Conservation (phyloP, 2,888 invertebrate species). For the Hydriomena furcata region DNA sequence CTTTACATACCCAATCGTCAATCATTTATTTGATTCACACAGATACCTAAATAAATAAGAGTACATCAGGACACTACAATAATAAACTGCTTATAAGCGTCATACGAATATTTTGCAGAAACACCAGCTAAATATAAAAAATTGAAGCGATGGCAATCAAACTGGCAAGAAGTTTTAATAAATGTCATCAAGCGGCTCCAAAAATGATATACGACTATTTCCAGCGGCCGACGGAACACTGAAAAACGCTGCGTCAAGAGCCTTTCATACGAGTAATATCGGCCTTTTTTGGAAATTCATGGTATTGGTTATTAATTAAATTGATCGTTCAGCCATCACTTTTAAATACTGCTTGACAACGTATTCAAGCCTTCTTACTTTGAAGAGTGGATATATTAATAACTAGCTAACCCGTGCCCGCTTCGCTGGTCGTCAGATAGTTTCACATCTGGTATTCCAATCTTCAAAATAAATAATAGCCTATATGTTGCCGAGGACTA, state of each 20-base stretch:
- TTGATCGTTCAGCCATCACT: slow-evolving; percentile 37
- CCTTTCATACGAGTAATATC: slow-evolving; percentile 58
- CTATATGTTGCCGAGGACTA: too few species aligned
- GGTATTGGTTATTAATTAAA: slow-evolving; percentile 46
- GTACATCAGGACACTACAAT: too few species aligned
- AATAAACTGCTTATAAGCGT: too few species aligned
- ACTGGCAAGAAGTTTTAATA: slow-evolving; percentile 62
- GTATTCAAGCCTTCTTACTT: background rate
- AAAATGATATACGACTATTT: slow-evolving; percentile 65
- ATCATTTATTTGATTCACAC: too few species aligned
- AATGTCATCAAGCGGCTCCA: slow-evolving; percentile 59
- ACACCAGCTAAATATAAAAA: slow-evolving; percentile 18
- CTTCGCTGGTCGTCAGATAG: too few species aligned
- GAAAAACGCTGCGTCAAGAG: slow-evolving; percentile 64
- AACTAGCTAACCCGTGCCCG: too few species aligned
- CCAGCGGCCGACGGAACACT: slow-evolving; percentile 48
- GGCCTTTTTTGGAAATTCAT: slow-evolving; percentile 57
- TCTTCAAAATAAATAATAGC: too few species aligned
- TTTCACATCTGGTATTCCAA: too few species aligned
- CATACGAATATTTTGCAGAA: too few species aligned
- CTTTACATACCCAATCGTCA: too few species aligned
- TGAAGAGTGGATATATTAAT: too few species aligned
- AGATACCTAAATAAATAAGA: too few species aligned
- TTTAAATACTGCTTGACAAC: slow-evolving; percentile 32
- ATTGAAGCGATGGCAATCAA: slow-evolving; percentile 55